phyloP scores from a whole-genome alignment of 2,888 invertebrate genomes.

The Stenchaetothrips biformis region DNA sequence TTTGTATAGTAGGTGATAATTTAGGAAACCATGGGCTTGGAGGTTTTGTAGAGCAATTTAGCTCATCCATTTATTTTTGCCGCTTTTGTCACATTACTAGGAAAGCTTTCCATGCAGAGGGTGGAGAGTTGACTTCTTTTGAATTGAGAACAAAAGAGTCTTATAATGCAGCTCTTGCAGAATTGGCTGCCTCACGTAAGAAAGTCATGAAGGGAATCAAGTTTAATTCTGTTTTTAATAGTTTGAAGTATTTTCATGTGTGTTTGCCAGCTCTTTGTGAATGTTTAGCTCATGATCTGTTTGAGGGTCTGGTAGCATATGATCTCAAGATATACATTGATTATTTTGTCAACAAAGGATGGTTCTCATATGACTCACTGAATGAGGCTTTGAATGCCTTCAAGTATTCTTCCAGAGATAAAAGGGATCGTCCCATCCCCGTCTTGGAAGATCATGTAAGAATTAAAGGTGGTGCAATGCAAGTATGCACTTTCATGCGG shows the following conservation, averaged over 20 bases:
- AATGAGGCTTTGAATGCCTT: not conserved
- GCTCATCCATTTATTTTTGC: constrained; percentile 4
- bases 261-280: too few relatives aligned
- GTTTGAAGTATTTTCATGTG: constrained; percentile 25
- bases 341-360: constrained; percentile 25
- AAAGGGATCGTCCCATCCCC: not conserved
- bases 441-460: not conserved
- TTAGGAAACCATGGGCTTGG: constrained; percentile 4
- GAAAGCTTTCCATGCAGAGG: not conserved
- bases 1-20: constrained; percentile 17
- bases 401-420: not conserved
- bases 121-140: not conserved
- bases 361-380: constrained; percentile 14
- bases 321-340: constrained; percentile 19
- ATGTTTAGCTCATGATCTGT: constrained; percentile 28
- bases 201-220: constrained; percentile 23
- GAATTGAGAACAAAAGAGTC: not conserved
- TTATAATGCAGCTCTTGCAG: not conserved
- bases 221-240: constrained; percentile 28
- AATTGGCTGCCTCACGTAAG: too few relatives aligned
- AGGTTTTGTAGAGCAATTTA: constrained; percentile 11
- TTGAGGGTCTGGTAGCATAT: constrained; percentile 24
- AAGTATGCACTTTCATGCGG: not conserved
- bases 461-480: not conserved
- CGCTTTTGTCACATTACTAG: not conserved